Base-by-base conservation (phyloP, 2,113 vertebrate species). In the Phyllopteryx taeniolatus region DNA sequence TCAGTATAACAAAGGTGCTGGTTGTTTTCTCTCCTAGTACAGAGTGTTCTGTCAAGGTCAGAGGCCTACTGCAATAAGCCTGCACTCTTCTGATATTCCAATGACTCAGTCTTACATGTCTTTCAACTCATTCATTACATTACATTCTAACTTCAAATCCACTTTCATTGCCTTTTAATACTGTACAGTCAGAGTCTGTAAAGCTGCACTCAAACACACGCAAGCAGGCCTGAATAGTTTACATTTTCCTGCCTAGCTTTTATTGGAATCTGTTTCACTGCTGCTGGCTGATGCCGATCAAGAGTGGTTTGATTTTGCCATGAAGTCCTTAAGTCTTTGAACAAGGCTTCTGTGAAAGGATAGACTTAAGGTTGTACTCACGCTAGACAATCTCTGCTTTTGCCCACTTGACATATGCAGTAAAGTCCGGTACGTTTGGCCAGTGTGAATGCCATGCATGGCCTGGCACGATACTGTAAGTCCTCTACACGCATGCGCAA, bases 181-280 rank as follows among this genome's bases (percentile, higher is more conserved):
- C 22, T 62, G 57, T 70, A 67, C 42, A 77, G 44, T 19, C 33
- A 20, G 53, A 68, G 62, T 33, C 69, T 72, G 70, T 77, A 78
- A 60, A 27, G 31, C 5, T 51, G 14, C 75, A 73, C 56, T 76
- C 63, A 75, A 83, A 81, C 79, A 75, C 42, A 56, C 68, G 68
- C 61, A 31, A 53, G 54, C 77, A 79, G 27, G 72, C 53, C 74
- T 73, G 53, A 75, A 78, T 76, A 71, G 67, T 79, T 88, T 27
- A 59, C 51, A 49, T 68, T 76, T 49, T 74, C 57, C 44, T 71
- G 27, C 42, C n/a, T 0, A 5, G 27, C 42, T 66, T 68, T 75
- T 77, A 65, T 81, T 43, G 64, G 57, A 51, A 80, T 83, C 76
- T 64, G 15, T 60, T 79, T 47, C 31, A 10, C 56, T 54, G 39